Evolutionary conservation across 2,888 invertebrate genomes (phyloP).

Genomic region (Quadroppia sp.): DNA sequence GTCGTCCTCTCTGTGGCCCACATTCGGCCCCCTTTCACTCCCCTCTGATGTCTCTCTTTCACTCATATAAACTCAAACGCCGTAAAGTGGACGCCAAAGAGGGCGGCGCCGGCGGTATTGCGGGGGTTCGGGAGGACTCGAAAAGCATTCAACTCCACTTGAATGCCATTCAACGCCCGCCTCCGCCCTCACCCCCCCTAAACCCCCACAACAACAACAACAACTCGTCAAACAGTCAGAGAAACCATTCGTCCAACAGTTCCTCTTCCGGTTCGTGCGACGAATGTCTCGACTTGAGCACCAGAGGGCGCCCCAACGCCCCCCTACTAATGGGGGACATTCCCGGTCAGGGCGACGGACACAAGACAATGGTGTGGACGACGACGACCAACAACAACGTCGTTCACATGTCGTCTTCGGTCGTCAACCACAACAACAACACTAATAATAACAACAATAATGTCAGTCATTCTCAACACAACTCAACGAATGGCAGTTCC

Average conservation of each 20-base stretch:
- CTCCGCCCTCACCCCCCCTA: too few relatives aligned
- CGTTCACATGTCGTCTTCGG: neutral
- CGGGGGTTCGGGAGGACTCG: too few relatives aligned
- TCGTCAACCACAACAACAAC: too few relatives aligned
- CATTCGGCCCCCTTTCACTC: neutral
- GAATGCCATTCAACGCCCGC: too few relatives aligned
- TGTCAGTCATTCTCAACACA: too few relatives aligned
- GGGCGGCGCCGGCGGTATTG: too few relatives aligned
- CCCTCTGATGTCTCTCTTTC: constrained; percentile 33
- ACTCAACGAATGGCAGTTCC: too few relatives aligned
- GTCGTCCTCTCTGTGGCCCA: neutral
- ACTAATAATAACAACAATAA: too few relatives aligned
- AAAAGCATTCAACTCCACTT: too few relatives aligned
- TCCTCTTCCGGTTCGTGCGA: neutral
- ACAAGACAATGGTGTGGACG: constrained; percentile 13
- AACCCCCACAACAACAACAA: neutral
- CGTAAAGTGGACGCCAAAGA: constrained; percentile 33
- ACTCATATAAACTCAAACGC: constrained; percentile 40
- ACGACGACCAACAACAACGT: neutral
- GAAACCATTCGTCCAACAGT: too few relatives aligned
- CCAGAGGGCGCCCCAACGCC: neutral
- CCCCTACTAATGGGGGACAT: neutral
- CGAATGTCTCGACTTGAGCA: constrained; percentile 11
- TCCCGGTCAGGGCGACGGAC: neutral
- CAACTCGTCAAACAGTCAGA: neutral